Conservation (phyloP, 2,797 vertebrate species). For the Fringilla coelebs region DNA sequence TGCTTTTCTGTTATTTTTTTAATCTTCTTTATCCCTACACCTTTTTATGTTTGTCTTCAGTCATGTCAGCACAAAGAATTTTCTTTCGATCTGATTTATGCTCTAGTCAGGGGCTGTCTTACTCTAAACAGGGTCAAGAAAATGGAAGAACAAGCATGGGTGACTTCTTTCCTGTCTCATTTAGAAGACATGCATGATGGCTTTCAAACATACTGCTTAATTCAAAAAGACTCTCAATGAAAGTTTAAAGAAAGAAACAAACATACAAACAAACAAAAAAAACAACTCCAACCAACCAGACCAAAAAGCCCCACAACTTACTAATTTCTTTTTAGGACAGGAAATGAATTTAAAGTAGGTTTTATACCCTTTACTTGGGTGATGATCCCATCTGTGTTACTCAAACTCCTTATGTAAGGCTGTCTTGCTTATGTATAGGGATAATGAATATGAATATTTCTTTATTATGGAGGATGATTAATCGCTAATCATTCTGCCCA, state of each 20-base stretch:
- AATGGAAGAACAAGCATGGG: neutral
- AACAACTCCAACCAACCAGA: neutral
- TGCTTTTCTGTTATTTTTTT: neutral
- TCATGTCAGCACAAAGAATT: neutral
- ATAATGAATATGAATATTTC: neutral
- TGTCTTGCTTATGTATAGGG: neutral
- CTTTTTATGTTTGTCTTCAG: neutral
- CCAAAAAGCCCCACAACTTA: neutral
- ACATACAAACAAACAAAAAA: neutral
- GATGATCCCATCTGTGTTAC: neutral
- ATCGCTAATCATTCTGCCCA: neutral
- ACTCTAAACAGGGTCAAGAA: neutral
- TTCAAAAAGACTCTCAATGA: neutral
- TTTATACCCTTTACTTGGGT: neutral
- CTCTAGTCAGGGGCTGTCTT: neutral
- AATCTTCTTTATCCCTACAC: neutral
- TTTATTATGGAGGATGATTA: neutral
- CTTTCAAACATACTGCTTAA: neutral
- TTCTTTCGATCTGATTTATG: neutral
- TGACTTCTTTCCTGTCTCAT: neutral
- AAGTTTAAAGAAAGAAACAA: neutral
- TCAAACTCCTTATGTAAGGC: neutral
- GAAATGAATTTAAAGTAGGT: neutral
- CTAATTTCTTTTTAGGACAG: neutral
- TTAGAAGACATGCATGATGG: neutral